Evolutionary conservation across 2,888 invertebrate genomes (phyloP).

Genomic region (Asteroscopus sphinx): DNA sequence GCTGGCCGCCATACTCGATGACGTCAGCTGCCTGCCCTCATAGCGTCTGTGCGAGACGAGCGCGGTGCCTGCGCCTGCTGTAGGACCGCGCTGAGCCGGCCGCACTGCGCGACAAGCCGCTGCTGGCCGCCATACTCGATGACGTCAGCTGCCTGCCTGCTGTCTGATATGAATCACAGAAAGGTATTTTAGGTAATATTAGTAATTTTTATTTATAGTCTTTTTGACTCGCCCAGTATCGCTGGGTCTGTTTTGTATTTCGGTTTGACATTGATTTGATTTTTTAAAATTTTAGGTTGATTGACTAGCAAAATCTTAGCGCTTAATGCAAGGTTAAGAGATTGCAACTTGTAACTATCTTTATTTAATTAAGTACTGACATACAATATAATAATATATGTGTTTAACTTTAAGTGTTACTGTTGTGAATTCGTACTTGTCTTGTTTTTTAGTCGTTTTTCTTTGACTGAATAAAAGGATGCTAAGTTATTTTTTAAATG

Average conservation of each 20-base stretch:
- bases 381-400: too few relatives aligned
- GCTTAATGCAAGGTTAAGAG: constrained; percentile 16
- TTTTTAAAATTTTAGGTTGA: constrained; percentile 19
- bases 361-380: neutral
- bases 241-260: constrained; percentile 17
- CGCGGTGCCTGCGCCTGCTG: constrained; percentile 93
- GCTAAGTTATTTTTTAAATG: constrained; percentile 14
- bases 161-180: neutral
- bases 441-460: constrained; percentile 1
- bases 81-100: constrained; percentile 95
- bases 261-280: constrained; percentile 7
- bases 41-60: constrained; percentile 76
- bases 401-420: constrained; percentile 21
- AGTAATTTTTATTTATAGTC: constrained; percentile 7
- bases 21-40: constrained; percentile 87
- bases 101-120: constrained; percentile 94
- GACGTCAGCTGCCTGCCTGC: constrained; percentile 90
- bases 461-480: constrained; percentile 16
- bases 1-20: constrained; percentile 94
- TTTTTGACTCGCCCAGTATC: constrained; percentile 11
- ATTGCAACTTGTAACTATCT: neutral
- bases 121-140: constrained; percentile 94
- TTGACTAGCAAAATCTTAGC: constrained; percentile 23
- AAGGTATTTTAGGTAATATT: constrained; percentile 1
- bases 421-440: constrained; percentile 19